These are phyloP conservation scores for Anas capensis DNA, from an alignment of 2,797 vertebrate genomes.

Conservation along the genomic window DNA sequence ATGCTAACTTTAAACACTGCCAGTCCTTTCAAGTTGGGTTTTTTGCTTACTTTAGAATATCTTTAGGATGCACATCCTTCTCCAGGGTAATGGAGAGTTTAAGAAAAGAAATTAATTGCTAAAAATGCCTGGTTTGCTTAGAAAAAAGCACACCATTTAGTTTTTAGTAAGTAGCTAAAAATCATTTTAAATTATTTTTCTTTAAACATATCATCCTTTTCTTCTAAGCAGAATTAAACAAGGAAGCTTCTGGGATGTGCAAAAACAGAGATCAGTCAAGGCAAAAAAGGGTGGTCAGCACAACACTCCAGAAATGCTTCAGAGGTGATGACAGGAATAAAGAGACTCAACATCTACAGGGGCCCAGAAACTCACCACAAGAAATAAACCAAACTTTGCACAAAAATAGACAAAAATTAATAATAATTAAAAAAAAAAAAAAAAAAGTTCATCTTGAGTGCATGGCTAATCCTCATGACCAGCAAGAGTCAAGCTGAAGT, in stretches of 20 bases:
- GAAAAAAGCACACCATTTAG: neutral
- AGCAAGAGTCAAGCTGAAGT: neutral
- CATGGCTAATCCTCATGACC: neutral
- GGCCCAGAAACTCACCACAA: slow-evolving; percentile 24
- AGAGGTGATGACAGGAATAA: slow-evolving; percentile 21
- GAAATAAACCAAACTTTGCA: slow-evolving; percentile 23
- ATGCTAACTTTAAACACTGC: slow-evolving; percentile 66
- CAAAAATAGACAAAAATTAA: slow-evolving; percentile 37
- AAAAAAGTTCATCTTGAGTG: neutral
- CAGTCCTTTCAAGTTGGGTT: slow-evolving; percentile 48
- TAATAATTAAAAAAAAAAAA: neutral
- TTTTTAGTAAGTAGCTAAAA: slow-evolving; percentile 29
- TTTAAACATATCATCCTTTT: neutral
- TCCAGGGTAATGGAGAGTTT: slow-evolving; percentile 26
- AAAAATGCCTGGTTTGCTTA: slow-evolving; percentile 29
- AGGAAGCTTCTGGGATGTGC: neutral
- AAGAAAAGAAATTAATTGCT: slow-evolving; percentile 48
- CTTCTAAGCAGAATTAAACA: slow-evolving; percentile 18
- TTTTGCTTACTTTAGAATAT: slow-evolving; percentile 66
- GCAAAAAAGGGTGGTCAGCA: neutral
- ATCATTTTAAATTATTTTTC: neutral
- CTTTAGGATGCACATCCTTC: slow-evolving; percentile 54
- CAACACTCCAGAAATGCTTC: slow-evolving; percentile 22
- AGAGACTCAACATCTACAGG: neutral
- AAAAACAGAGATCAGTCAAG: neutral